These are phyloP conservation scores for Crotalus tigris DNA, from an alignment of 2,113 vertebrate genomes.

Conservation along the genomic window DNA sequence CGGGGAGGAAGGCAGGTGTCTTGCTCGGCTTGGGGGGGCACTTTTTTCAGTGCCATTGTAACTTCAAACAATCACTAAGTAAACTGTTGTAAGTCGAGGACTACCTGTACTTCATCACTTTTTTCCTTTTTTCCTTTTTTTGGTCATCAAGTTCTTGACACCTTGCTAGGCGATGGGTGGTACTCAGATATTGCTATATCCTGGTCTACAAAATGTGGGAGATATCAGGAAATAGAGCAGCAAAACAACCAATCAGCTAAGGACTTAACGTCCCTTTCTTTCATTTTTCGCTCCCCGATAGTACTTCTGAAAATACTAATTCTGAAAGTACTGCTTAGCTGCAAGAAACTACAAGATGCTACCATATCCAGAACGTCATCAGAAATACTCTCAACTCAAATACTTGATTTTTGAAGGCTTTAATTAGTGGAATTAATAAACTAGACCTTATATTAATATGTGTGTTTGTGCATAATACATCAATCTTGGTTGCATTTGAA, in stretches of 20 bases:
- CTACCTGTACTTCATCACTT: no score
- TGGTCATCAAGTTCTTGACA: no score
- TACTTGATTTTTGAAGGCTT: not conserved
- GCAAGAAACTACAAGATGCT: not conserved
- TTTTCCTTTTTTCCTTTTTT: no score
- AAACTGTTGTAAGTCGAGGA: no score
- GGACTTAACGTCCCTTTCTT: not conserved
- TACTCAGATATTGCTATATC: no score
- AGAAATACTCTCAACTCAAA: not conserved
- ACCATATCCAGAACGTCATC: not conserved
- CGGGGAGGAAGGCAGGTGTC: no score
- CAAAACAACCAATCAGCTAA: not conserved
- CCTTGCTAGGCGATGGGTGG: no score
- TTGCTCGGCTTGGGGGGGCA: no score
- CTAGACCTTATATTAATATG: not conserved
- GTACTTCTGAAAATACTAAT: not conserved
- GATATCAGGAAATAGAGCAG: not conserved
- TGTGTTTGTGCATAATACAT: not conserved
- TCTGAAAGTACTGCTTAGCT: not conserved
- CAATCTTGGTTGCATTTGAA: not conserved
- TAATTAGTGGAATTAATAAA: slow-evolving; percentile 18
- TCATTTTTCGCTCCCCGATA: not conserved
- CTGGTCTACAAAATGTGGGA: not conserved
- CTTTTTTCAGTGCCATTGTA: no score
- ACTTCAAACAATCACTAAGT: no score